phyloP scores from a whole-genome alignment of 2,888 invertebrate species.

The Plemyria rubiginata region DNA sequence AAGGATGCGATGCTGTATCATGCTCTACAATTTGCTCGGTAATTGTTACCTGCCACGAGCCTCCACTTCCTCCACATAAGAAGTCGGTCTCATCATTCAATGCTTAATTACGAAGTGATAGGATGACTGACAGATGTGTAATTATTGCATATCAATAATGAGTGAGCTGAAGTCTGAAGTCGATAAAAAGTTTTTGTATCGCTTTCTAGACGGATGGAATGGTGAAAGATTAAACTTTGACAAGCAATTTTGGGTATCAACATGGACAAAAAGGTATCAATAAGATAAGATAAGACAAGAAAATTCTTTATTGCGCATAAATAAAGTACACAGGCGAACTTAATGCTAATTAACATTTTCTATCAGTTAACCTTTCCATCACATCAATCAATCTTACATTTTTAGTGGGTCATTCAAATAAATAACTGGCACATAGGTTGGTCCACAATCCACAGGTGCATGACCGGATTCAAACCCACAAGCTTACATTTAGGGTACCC shows the following conservation, averaged over 20 bases:
- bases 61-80: slow-evolving; percentile 31
- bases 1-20: slow-evolving; percentile 34
- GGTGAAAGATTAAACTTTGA: slow-evolving; percentile 9
- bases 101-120: slow-evolving; percentile 28
- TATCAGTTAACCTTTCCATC: no score
- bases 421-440: no score
- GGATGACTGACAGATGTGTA: slow-evolving; percentile 30
- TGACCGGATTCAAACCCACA: no score
- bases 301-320: no score
- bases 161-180: slow-evolving; percentile 15
- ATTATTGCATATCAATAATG: slow-evolving; percentile 36
- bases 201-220: slow-evolving; percentile 24
- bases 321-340: no score
- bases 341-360: no score
- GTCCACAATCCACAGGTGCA: no score
- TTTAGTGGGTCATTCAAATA: no score
- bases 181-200: slow-evolving; percentile 18
- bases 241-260: not conserved
- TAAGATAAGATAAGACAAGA: no score
- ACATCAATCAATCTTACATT: no score
- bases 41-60: slow-evolving; percentile 32
- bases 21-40: slow-evolving; percentile 33
- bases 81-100: slow-evolving; percentile 40
- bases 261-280: no score
- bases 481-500: no score